Conservation (phyloP, 2,113 vertebrate species). For the Callipepla squamata region DNA sequence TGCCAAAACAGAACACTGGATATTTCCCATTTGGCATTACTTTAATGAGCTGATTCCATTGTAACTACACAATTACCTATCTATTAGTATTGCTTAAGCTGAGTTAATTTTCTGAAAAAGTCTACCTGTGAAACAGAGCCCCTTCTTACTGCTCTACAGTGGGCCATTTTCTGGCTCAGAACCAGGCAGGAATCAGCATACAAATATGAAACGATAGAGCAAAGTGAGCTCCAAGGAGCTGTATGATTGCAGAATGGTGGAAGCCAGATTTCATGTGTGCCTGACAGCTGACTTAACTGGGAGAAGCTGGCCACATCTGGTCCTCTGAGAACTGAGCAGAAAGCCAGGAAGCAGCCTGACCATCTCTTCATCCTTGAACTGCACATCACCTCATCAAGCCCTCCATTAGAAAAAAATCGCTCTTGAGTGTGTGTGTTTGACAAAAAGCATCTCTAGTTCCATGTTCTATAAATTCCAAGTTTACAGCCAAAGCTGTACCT, state of each 20-base stretch:
- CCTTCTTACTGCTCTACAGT: neutral
- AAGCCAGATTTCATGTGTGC: neutral
- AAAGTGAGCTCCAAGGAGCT: neutral
- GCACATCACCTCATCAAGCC: neutral
- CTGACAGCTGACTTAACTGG: neutral
- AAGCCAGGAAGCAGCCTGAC: neutral
- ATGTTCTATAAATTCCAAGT: neutral
- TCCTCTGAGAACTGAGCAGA: neutral
- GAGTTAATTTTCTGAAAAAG: slow-evolving; percentile 20
- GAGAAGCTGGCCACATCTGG: neutral
- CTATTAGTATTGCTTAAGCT: slow-evolving; percentile 43
- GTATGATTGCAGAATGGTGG: neutral
- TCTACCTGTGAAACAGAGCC: neutral
- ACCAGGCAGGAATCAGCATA: neutral
- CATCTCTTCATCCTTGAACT: neutral
- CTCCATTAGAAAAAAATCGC: neutral
- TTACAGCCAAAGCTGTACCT: neutral
- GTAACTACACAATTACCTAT: slow-evolving; percentile 58
- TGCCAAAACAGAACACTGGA: slow-evolving; percentile 43
- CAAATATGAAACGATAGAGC: neutral
- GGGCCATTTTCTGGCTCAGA: neutral
- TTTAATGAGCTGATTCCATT: slow-evolving; percentile 61
- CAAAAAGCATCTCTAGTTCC: neutral
- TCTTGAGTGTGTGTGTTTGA: neutral
- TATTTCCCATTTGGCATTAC: slow-evolving; percentile 62